Evolutionary conservation across 2,113 vertebrate genomes (phyloP).

Genomic region (Caranx ignobilis): DNA sequence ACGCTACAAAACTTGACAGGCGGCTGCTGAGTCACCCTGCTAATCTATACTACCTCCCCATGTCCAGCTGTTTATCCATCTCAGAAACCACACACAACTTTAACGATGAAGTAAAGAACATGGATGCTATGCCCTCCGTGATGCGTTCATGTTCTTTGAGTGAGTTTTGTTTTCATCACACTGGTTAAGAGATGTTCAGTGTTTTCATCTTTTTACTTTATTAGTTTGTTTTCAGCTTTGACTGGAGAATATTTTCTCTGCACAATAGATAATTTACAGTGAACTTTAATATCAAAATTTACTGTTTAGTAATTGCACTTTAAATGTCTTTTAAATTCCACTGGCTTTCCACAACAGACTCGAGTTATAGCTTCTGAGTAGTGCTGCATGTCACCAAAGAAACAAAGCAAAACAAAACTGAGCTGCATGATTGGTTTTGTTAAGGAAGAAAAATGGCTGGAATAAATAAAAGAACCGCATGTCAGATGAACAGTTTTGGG

Average conservation of each 20-base stretch:
- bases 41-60: constrained; percentile 49
- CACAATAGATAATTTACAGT: no score
- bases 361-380: no score
- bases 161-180: background rate
- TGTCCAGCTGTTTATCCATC: constrained; percentile 53
- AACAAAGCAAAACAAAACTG: background rate
- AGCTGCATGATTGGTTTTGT: background rate
- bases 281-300: no score
- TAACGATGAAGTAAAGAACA: background rate
- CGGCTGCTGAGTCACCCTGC: constrained; percentile 61
- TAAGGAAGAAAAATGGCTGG: background rate
- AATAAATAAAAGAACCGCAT: background rate
- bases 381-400: background rate
- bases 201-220: background rate
- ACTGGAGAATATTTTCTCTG: background rate
- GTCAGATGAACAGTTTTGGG: background rate
- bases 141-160: background rate
- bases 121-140: background rate
- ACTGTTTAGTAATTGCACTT: no score
- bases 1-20: constrained; percentile 35
- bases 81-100: constrained; percentile 16
- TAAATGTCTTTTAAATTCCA: no score
- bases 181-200: background rate
- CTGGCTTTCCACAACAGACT: no score
- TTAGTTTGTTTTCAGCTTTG: background rate